Evolutionary conservation across 2,113 vertebrate species (phyloP).

Genomic region (Scophthalmus maximus): DNA sequence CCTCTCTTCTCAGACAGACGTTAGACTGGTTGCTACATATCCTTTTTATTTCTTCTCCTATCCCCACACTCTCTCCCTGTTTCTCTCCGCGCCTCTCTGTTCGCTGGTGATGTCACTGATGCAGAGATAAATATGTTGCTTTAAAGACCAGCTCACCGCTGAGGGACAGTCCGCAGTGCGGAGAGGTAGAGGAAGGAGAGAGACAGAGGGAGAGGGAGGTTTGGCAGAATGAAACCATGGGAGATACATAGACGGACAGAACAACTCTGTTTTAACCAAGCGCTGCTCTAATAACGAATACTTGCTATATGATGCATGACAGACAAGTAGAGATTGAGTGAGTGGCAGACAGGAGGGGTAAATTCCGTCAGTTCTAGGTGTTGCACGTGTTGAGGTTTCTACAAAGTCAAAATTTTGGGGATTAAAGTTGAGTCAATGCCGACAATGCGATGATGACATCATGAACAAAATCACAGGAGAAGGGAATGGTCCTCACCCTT

Average conservation of each 20-base stretch:
- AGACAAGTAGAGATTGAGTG: slow-evolving; percentile 20
- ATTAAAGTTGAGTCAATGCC: neutral
- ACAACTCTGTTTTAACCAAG: slow-evolving; percentile 44
- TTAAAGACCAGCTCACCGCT: slow-evolving; percentile 69
- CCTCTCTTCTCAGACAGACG: too few relatives aligned
- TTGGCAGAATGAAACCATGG: slow-evolving; percentile 43
- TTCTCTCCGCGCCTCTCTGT: slow-evolving; percentile 34
- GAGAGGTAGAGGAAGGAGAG: slow-evolving; percentile 45
- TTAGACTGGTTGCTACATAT: too few relatives aligned
- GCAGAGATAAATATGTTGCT: slow-evolving; percentile 78
- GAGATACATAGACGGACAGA: slow-evolving; percentile 24
- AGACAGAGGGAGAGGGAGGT: slow-evolving; percentile 31
- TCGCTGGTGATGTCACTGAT: slow-evolving; percentile 73
- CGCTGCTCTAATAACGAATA: slow-evolving; percentile 14
- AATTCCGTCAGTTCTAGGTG: too few relatives aligned
- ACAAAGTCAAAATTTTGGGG: neutral
- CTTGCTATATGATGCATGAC: too few relatives aligned
- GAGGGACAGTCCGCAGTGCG: slow-evolving; percentile 75
- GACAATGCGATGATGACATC: too few relatives aligned
- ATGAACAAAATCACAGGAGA: neutral
- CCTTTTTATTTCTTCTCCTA: too few relatives aligned
- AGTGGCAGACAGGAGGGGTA: slow-evolving; percentile 23
- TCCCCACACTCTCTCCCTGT: slow-evolving; percentile 24
- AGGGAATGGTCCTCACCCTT: too few relatives aligned
- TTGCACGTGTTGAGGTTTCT: too few relatives aligned